phyloP scores from a whole-genome alignment of 2,888 invertebrate species.

The Philhelius pedissequus region DNA sequence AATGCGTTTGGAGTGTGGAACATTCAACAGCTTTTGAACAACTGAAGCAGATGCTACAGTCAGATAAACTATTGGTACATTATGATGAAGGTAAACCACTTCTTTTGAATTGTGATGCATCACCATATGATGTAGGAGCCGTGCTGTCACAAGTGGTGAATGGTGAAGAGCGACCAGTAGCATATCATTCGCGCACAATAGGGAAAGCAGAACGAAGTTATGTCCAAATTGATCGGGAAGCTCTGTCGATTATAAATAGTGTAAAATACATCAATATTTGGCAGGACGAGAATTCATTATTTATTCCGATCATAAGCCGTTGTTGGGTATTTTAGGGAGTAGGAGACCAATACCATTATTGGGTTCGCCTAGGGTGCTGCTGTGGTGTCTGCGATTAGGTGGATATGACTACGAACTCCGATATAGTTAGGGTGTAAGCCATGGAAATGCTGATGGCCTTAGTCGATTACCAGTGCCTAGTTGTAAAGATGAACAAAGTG shows the following conservation, averaged over 20 bases:
- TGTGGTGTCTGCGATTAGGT: no score
- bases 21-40: not conserved
- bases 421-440: not conserved
- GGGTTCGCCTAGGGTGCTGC: constrained; percentile 3
- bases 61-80: not conserved
- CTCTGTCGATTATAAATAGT: not conserved
- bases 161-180: not conserved
- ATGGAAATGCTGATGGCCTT: not conserved
- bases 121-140: not conserved
- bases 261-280: not conserved
- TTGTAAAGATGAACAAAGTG: no score
- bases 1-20: not conserved
- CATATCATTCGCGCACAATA: not conserved
- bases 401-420: no score
- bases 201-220: not conserved
- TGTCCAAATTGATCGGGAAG: constrained; percentile 1
- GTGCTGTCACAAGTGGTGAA: not conserved
- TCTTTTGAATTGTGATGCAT: not conserved
- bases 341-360: not conserved
- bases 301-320: not conserved
- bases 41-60: not conserved
- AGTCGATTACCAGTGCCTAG: no score
- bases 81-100: not conserved
- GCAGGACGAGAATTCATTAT: not conserved
- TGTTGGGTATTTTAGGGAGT: not conserved